These are phyloP conservation scores for Otus sunia DNA, from an alignment of 2,113 vertebrate genomes.

Conservation along the genomic window DNA sequence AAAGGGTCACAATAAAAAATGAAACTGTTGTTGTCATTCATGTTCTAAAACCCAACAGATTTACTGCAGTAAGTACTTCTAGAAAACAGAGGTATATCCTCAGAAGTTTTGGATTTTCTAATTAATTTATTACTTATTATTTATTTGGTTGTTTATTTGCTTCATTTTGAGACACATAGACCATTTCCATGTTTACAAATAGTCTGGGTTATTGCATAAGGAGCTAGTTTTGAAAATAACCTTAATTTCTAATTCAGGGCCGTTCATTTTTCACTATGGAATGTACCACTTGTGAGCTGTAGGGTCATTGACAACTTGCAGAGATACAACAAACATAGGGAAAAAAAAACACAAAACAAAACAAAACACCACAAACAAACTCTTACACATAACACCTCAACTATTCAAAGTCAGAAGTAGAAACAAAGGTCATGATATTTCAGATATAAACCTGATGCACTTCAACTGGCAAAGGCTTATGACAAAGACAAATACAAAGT, in stretches of 20 bases:
- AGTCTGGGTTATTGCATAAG: not conserved
- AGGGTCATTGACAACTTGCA: not conserved
- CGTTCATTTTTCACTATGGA: not conserved
- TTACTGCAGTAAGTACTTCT: not conserved
- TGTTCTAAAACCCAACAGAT: not conserved
- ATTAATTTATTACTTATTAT: not conserved
- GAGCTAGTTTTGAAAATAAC: not conserved
- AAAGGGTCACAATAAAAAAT: not conserved
- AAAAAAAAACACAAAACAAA: not conserved
- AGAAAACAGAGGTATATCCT: rapidly evolving
- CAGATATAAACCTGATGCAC: not conserved
- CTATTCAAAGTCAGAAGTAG: not conserved
- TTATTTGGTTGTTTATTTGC: not conserved
- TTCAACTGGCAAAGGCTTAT: not conserved
- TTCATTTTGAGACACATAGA: not conserved
- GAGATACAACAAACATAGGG: not conserved
- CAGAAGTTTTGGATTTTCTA: not conserved
- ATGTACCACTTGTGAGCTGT: not conserved
- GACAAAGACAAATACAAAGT: not conserved
- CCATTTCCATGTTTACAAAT: not conserved
- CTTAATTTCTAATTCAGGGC: not conserved
- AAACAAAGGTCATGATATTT: not conserved
- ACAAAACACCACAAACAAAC: not conserved
- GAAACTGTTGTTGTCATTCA: rapidly evolving
- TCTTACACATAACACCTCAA: not conserved